Evolutionary conservation across 2,797 vertebrate species (phyloP).

Genomic region (Sciurus carolinensis): DNA sequence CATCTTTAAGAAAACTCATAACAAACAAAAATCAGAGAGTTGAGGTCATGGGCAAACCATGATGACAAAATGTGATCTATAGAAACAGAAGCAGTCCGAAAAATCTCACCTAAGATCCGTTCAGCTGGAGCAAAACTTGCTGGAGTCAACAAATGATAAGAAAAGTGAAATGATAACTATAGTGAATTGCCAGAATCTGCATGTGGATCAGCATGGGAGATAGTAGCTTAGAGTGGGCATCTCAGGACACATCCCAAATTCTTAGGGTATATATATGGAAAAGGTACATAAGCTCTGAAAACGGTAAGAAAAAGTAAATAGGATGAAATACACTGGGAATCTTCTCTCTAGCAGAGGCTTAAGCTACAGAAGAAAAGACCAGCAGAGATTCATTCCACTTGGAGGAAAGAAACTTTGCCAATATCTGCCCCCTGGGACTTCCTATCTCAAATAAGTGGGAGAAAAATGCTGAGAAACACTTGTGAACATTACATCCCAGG

Average conservation of each 20-base stretch:
- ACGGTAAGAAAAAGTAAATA: neutral
- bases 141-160: neutral
- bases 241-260: neutral
- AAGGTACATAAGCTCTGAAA: neutral
- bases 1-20: neutral
- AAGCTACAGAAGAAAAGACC: neutral
- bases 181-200: neutral
- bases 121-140: neutral
- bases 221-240: neutral
- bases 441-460: constrained; percentile 32
- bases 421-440: neutral
- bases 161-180: neutral
- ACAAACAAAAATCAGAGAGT: neutral
- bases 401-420: neutral
- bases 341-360: neutral
- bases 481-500: neutral
- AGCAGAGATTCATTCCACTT: neutral
- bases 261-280: neutral
- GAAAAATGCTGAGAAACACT: constrained; percentile 40
- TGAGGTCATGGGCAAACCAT: neutral
- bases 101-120: neutral
- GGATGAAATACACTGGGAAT: neutral
- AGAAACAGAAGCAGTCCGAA: neutral
- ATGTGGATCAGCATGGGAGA: neutral
- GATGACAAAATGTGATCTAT: neutral